Evolutionary conservation across 2,113 vertebrate genomes (phyloP).

Genomic region (Anguilla rostrata): DNA sequence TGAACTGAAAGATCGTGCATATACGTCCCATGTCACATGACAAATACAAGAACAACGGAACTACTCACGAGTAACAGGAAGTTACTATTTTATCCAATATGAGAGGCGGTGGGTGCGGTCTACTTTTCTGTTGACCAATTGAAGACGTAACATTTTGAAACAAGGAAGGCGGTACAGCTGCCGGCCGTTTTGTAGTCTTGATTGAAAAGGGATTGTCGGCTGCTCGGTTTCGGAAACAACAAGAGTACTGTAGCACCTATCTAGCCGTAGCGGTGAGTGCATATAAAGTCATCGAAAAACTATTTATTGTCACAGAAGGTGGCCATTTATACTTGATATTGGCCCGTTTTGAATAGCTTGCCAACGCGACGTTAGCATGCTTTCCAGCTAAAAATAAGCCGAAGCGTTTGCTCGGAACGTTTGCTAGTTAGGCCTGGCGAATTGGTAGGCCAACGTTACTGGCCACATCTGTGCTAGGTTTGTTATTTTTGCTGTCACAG

Average conservation of each 20-base stretch:
- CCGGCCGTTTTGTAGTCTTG: neutral
- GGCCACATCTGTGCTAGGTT: no score
- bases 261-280: neutral
- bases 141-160: neutral
- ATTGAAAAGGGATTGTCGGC: neutral
- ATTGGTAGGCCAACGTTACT: no score
- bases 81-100: constrained; percentile 48
- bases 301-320: neutral
- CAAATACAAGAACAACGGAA: constrained; percentile 39
- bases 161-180: neutral
- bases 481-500: no score
- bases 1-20: neutral
- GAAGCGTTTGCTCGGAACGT: no score
- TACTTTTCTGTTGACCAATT: constrained; percentile 34
- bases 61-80: neutral
- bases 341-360: neutral
- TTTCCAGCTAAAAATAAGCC: no score
- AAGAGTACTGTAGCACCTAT: neutral
- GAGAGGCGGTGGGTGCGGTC: constrained; percentile 39
- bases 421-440: no score
- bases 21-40: constrained; percentile 22
- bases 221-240: no score
- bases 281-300: neutral
- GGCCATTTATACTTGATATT: neutral
- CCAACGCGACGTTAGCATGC: neutral